A percentile compares a stretch with the other conserved stretches of the same genome.
Conservation (phyloP, 2,888 invertebrate genomes). For the Nebria salina region DNA sequence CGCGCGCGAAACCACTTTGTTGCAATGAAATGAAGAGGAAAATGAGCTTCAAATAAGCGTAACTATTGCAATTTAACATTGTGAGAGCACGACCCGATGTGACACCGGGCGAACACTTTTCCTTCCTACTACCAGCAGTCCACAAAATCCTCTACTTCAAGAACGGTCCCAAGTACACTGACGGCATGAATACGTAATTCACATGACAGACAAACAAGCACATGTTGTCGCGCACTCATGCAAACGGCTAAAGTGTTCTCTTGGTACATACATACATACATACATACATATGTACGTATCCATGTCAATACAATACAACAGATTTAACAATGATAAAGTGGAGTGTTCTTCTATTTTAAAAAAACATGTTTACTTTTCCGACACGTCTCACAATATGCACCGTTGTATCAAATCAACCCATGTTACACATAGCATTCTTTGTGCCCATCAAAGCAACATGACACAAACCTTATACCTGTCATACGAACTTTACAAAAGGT, state of each 20-base stretch:
- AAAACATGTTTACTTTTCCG: not conserved
- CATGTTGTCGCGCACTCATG: not conserved
- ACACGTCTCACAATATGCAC: not conserved
- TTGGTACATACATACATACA: not conserved
- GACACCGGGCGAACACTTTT: conserved; percentile 11
- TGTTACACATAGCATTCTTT: too few relatives aligned
- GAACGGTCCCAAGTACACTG: not conserved
- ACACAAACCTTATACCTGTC: too few relatives aligned
- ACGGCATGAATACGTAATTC: not conserved
- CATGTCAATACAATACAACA: not conserved
- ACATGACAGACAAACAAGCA: not conserved
- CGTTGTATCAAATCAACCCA: not conserved
- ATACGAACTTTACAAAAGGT: too few relatives aligned
- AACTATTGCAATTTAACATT: conserved; percentile 59
- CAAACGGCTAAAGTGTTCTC: not conserved
- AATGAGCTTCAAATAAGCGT: conserved; percentile 61
- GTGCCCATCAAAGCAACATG: not conserved
- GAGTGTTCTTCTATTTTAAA: not conserved
- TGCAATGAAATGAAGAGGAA: conserved; percentile 62
- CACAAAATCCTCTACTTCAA: not conserved
- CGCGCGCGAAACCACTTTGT: conserved; percentile 60
- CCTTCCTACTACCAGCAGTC: not conserved
- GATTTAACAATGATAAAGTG: not conserved
- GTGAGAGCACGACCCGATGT: conserved; percentile 38
- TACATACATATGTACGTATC: not conserved